Evolutionary conservation across 2,113 vertebrate genomes (phyloP), one percentile per base, ranked within the genome.

Genomic region (Aix galericulata): DNA sequence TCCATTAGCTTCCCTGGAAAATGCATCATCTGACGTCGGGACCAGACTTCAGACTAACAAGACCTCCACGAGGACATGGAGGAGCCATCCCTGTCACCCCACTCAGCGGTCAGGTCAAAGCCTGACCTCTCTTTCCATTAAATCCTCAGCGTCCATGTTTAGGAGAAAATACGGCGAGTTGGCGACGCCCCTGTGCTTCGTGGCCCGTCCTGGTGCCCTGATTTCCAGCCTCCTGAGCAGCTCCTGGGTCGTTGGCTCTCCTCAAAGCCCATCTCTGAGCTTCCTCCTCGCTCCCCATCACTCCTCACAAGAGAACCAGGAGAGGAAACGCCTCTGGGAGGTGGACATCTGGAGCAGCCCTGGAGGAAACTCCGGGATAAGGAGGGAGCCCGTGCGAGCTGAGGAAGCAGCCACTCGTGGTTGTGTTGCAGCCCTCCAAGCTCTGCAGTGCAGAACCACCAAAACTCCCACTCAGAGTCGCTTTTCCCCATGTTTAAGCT

Each of bases 1-100:
- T 95, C 95, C 89, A 92, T 96, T 97, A 94, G 62, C 91, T 86
- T 95, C 83, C 90, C 91, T 93, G 85, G 91, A 92, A 96, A 94
- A 91, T 93, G 88, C 93, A 89, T 88, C 86, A 40, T 86, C 86
- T 79, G 85, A 84, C 13, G 27, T 15, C 34, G 58, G 82, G 66
- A 85, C 91, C 89, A 64, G 96, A 64, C 87, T 95, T 94, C 34
- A 90, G 82, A 81, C 85, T 95, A 93, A 91, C 86, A 89, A 93
- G 86, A 62, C 69, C 62, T 88, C 67, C 0, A 13, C 59, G 91
- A 92, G 92, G 84, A 95, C 95, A 86, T 0, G 77, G 77, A 94
- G 94, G 91, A 93, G 91, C 59, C 94, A 79, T 86, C 87, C 62
- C 93, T 67, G 74, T 95, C 96, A 91, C 93, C 48, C 84, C 60